Base-by-base conservation (phyloP, 2,113 vertebrate species). In the Micromys minutus region DNA sequence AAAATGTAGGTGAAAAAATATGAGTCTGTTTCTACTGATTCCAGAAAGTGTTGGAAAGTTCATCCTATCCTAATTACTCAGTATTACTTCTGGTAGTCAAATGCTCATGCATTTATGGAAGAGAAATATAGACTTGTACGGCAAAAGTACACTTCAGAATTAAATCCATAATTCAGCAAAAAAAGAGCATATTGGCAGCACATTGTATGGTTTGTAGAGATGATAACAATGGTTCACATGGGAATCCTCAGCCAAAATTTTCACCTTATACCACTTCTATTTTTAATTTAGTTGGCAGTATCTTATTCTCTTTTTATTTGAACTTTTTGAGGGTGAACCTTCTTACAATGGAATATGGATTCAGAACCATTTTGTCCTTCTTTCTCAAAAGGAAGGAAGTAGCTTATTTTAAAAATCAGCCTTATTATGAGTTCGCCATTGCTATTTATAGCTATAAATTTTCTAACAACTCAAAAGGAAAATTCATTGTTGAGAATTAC, bases 71-170 rank as follows among this genome's bases (percentile, higher is more conserved):
- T 74, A n/a, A 81, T 86, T 67, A 84, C 34, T 92, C 61, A 57
- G 57, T 77, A 69, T 85, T 96, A 80, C 93, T 96, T 22, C 72
- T 90, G 75, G 34, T 93, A 15, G 94, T 93, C 76, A 88, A 88
- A 94, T 95, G 34, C 29, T 80, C 3, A 34, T 86, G 16, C 24
- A 85, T 86, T 72, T 91, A 86, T 57, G 57, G 59, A 55, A 88
- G 80, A 90, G 79, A 90, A 79, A 19, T 91, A 9, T 5, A 88
- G 65, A 61, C 11, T 76, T 31, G n/a, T 81, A 92, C 94, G 13
- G 45, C 39, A 77, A 55, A 74, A 15, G 11, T 50, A 86, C 74
- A 95, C 74, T 42, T 55, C 34, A 81, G n/a, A 88, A 93, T 34
- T 77, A 31, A 94, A 90, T 77, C 9, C 21, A 57, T 93, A 94